Base-by-base conservation (phyloP, 2,113 vertebrate genomes). In the Alaudala cheleensis region DNA sequence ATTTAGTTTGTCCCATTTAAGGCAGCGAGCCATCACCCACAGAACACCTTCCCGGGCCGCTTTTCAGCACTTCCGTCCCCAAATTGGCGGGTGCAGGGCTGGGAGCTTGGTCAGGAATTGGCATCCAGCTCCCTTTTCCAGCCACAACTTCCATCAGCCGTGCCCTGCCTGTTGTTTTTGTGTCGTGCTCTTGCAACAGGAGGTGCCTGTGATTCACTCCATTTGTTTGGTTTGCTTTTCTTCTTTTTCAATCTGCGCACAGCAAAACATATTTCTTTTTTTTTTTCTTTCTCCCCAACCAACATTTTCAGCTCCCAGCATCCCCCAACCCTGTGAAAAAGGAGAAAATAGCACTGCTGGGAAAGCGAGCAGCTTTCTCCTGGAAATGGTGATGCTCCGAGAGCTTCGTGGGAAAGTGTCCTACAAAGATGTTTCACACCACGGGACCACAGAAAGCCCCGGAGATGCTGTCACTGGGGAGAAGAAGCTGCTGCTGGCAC, bases 331-430 rank as follows among this genome's bases (percentile, higher is more conserved):
- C 74, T 73, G 70, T 8, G 47, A 87, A 92, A 90, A 90, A 73
- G 3, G 44, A 94, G 90, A 87, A 95, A 95, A 93, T 42, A 87
- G 92, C 71, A 3, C 14, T 81, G 82, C 95, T 83, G 73, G 87
- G 91, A 90, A 88, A 87, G 84, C 44, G 79, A 93, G 81, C 56
- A 65, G 97, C 96, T 97, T 96, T 96, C 96, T 97, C 91, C 89
- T 96, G 97, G 95, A 97, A 97, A 96, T 70, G 92, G 25, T 93
- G 94, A 95, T 86, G 91, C 95, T 88, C 81, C 1, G 67, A 87
- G 93, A 96, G 93, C 74, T 86, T 56, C 31, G 91, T 25, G 58
- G 85, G 67, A 82, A 96, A 95, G 77, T 76, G 94, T 82, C 88
- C 96, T 80, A 77, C 60, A 5, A 73, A 92, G 93, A 71, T 42